These are phyloP conservation scores for Mimas tiliae DNA, from an alignment of 2,888 invertebrate genomes.

Conservation along the genomic window DNA sequence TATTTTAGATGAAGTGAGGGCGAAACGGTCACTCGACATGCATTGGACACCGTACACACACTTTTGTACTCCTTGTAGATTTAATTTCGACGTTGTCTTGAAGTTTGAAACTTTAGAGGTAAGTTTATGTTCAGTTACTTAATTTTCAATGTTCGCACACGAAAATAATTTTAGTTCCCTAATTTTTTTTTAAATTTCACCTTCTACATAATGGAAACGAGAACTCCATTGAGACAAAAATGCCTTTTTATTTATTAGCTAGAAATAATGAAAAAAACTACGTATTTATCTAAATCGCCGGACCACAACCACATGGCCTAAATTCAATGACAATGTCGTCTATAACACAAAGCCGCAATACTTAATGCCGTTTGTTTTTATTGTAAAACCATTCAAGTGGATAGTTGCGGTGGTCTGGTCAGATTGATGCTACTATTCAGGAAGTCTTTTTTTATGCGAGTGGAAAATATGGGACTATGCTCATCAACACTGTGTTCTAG, in stretches of 20 bases:
- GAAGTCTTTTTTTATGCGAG: constrained; percentile 28
- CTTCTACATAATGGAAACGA: no score
- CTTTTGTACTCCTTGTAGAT: constrained; percentile 94
- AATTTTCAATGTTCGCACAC: background rate
- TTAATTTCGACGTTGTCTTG: constrained; percentile 91
- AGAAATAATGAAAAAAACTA: background rate
- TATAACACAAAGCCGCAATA: constrained; percentile 20
- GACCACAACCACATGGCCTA: constrained; percentile 21
- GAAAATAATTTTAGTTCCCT: no score
- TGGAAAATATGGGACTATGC: constrained; percentile 25
- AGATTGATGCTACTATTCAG: constrained; percentile 28
- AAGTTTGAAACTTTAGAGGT: constrained; percentile 93
- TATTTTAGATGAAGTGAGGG: constrained; percentile 88
- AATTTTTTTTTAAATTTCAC: no score
- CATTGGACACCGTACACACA: constrained; percentile 94
- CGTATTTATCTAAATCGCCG: constrained; percentile 7
- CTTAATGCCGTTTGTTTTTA: constrained; percentile 29
- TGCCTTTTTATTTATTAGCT: background rate
- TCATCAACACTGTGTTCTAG: constrained; percentile 9
- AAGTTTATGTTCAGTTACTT: constrained; percentile 44
- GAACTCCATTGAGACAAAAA: background rate
- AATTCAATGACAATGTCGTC: constrained; percentile 25
- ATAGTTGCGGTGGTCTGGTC: constrained; percentile 23
- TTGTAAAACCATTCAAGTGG: constrained; percentile 30
- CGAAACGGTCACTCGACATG: constrained; percentile 89